Conservation (phyloP, 2,888 invertebrate species). For the Phyllotreta striolata region DNA sequence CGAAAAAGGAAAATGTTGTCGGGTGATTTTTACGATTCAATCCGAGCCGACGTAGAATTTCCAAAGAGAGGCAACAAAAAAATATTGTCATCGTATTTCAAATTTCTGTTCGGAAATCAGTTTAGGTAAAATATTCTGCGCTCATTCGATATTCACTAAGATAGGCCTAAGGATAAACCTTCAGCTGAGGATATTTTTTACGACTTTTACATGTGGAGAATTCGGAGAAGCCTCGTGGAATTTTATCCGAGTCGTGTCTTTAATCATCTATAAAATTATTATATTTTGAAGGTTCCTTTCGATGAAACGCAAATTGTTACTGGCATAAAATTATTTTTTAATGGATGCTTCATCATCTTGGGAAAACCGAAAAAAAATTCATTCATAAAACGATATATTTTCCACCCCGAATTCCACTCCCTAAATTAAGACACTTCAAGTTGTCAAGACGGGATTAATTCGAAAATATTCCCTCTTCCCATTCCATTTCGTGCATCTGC, state of each 20-base stretch:
- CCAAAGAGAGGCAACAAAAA: slow-evolving; percentile 9
- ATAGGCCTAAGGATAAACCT: slow-evolving; percentile 26
- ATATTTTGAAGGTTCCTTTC: no score
- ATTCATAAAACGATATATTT: no score
- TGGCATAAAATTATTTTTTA: no score
- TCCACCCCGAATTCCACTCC: no score
- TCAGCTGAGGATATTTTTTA: slow-evolving; percentile 17
- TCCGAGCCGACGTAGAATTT: neutral
- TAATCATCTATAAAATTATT: neutral
- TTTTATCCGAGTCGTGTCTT: slow-evolving; percentile 4
- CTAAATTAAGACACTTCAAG: no score
- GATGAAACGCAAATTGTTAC: no score
- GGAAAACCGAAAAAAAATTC: no score
- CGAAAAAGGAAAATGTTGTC: slow-evolving; percentile 1
- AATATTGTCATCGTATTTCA: slow-evolving; percentile 20
- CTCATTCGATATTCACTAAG: slow-evolving; percentile 25
- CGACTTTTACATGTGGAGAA: slow-evolving; percentile 24
- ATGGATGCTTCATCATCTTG: no score
- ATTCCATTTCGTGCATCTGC: no score
- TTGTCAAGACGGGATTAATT: no score
- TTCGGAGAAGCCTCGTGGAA: slow-evolving; percentile 5
- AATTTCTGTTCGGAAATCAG: slow-evolving; percentile 19
- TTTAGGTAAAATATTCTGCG: slow-evolving; percentile 25
- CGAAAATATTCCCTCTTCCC: no score
- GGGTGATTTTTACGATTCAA: slow-evolving; percentile 5